Conservation (phyloP, 2,113 vertebrate genomes). For the Atractosteus spatula region DNA sequence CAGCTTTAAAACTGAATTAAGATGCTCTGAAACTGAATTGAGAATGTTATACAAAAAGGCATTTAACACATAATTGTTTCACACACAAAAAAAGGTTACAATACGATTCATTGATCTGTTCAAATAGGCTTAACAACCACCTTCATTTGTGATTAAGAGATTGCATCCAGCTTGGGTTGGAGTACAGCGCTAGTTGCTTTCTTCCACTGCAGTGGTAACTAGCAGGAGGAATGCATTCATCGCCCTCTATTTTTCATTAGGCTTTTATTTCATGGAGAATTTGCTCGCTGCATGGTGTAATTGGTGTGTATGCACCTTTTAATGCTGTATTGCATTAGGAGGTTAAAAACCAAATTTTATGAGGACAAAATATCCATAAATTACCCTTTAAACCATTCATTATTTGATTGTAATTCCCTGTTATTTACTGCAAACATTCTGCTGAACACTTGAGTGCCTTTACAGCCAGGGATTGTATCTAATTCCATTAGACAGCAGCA, state of each 20-base stretch:
- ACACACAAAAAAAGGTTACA: neutral
- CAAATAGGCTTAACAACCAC: constrained; percentile 13
- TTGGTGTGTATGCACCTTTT: constrained; percentile 67
- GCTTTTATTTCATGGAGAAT: constrained; percentile 75
- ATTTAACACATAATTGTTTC: constrained; percentile 10
- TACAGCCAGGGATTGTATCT: constrained; percentile 48
- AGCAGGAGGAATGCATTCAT: constrained; percentile 51
- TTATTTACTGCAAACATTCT: constrained; percentile 51
- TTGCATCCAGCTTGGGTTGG: constrained; percentile 36
- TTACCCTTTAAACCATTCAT: constrained; percentile 61
- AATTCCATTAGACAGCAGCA: constrained; percentile 46
- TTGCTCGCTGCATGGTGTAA: constrained; percentile 70
- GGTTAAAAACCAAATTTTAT: constrained; percentile 64
- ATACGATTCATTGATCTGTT: neutral
- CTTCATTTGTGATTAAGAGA: constrained; percentile 1
- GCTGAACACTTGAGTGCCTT: constrained; percentile 38
- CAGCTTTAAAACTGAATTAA: neutral
- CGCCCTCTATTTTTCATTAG: constrained; percentile 66
- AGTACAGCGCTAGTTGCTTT: constrained; percentile 18
- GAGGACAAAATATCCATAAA: constrained; percentile 64
- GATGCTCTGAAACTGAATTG: neutral
- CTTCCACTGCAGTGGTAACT: constrained; percentile 33
- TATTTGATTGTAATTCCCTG: constrained; percentile 63
- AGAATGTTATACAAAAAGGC: neutral
- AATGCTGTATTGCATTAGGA: constrained; percentile 59